Evolutionary conservation across 92 coral and sea anemone genomes (phyloP), one percentile per base, ranked within the genome.

Genomic region (Porites evermanni): DNA sequence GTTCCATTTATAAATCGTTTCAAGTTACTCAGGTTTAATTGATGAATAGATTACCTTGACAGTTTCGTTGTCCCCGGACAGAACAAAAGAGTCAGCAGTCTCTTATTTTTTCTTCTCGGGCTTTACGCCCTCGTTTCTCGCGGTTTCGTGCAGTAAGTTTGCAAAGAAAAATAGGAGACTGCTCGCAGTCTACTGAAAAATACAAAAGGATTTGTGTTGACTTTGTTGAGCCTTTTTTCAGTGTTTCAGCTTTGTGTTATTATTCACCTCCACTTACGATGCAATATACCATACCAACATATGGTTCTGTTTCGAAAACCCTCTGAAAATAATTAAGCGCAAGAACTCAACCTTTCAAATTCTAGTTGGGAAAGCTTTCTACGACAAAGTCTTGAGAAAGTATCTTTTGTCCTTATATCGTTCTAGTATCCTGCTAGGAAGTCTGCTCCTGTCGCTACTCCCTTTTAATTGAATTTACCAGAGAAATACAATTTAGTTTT

Each of bases 251-350:
- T 38, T 38, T 38, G 44, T 38, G 44, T 38, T 38, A 61, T 61
- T 61, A 61, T 61, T 61, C 67, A 61, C 67, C 67, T 61, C 67
- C 67, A 61, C 67, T 61, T 61, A 13, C 19, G 17, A 13, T 61
- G 10, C 67, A 61, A 61, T 61, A 61, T 61, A 61, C 17, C 67
- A 61, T 61, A 61, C 67, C 67, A 63, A 63, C 67, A 63, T 63
- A 38, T n/a, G 19, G 67, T 63, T 63, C 17, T 63, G 67, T 63
- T 63, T 63, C 19, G 67, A 63, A 63, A 24, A 24, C 26, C 67
- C 67, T 63, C 67, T 63, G 67, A 63, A 63, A 63, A 63, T 11
- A n/a, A 63, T 63, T 63, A 63, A 63, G 67, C 17, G 67, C 67
- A 63, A 63, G 67, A 63, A 63, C 67, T 38, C 47, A 63, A 63